Evolutionary conservation across 2,113 vertebrate genomes (phyloP).

Genomic region (Hoplias malabaricus): DNA sequence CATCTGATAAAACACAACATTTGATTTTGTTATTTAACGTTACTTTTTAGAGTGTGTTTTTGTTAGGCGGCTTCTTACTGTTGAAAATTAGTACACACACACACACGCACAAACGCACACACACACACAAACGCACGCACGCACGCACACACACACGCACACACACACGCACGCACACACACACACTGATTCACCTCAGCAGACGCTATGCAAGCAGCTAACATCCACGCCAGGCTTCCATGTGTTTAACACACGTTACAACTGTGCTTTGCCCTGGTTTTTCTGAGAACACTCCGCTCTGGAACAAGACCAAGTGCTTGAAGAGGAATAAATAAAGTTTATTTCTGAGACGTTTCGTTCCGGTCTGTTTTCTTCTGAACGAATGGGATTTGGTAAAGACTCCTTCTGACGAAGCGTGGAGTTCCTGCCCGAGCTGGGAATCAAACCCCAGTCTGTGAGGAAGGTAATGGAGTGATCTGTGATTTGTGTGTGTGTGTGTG

Average conservation of each 20-base stretch:
- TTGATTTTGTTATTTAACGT: no score
- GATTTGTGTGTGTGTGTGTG: conserved; percentile 1
- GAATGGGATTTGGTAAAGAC: not conserved
- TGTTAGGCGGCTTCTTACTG: conserved; percentile 29
- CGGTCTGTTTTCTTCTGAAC: conserved; percentile 18
- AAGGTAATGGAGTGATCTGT: no score
- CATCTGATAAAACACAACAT: no score
- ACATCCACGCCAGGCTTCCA: conserved; percentile 15
- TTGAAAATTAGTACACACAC: not conserved
- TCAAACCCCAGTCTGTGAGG: no score
- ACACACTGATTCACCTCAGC: conserved; percentile 36
- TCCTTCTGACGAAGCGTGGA: not conserved
- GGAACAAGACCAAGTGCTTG: not conserved
- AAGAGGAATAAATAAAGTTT: conserved; percentile 38
- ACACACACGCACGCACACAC: not conserved
- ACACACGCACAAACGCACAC: not conserved
- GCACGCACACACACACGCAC: not conserved
- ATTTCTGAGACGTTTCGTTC: not conserved
- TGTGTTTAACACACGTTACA: conserved; percentile 26
- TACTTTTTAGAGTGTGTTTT: not conserved
- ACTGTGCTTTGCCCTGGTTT: conserved; percentile 23
- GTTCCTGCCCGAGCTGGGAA: no score
- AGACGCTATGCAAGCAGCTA: conserved; percentile 46
- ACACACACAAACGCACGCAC: not conserved
- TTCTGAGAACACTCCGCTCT: conserved; percentile 23